Evolutionary conservation across 2,113 vertebrate species (phyloP), one percentile per base, ranked within the genome.

Genomic region (Archilochus colubris): DNA sequence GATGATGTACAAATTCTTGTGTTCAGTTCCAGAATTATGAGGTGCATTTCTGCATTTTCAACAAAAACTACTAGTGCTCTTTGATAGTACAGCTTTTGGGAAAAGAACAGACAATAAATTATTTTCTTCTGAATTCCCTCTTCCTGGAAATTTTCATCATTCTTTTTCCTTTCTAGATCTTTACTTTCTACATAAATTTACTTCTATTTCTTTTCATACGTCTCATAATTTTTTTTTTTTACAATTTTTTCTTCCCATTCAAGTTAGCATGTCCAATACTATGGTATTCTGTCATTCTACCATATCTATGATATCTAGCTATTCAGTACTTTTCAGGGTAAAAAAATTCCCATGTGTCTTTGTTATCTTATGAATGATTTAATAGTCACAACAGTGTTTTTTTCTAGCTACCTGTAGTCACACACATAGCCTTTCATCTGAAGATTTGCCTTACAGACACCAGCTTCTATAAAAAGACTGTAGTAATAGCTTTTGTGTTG

Each of bases 351-450:
- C 12, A 18, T 40, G 4, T 40, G 7, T 12, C 44, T 46, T 44
- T 63, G 18, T 80, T 54, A 38, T 36, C 53, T 70, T 43, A 12
- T 36, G 22, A 67, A 58, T 23, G 10, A 27, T 23, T 7, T 4
- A 14, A 3, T n/a, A 17, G 0, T 40, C 9, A 50, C 80, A 69
- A 69, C 46, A 83, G 70, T 0, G 0, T 33, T 89, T 91, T 59
- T 78, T 2, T 69, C 40, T 64, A 30, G 12, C 5, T 44, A 27
- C 12, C 19, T 46, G 16, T 6, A 46, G 23, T 16, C 18, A 58
- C 13, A 28, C 18, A 58, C 15, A 28, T 7, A 66, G 14, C 3
- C 12, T 61, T 63, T 40, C 28, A 16, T 69, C 36, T 61, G 40
- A 63, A 33, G 4, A 18, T 16, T 28, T 89, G 7, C 28, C 21